These are phyloP conservation scores for Luperina testacea DNA, from an alignment of 2,888 invertebrate species.

Conservation along the genomic window DNA sequence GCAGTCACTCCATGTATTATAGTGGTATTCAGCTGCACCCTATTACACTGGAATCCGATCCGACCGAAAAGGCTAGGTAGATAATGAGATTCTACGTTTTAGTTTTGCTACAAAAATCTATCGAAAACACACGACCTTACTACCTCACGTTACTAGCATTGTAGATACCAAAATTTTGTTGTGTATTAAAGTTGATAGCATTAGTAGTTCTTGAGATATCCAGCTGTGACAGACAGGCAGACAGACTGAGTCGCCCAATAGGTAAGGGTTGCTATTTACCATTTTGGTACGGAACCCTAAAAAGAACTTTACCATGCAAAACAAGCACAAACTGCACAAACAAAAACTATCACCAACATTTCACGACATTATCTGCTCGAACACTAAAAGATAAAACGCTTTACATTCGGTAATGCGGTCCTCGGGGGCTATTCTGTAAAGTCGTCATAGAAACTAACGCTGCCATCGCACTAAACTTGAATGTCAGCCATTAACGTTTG, in stretches of 20 bases:
- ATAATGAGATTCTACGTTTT: not conserved
- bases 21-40: not conserved
- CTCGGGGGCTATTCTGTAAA: constrained; percentile 43
- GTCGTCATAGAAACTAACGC: constrained; percentile 58
- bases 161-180: not conserved
- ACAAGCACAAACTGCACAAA: constrained; percentile 2
- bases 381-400: constrained; percentile 57
- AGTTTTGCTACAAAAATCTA: not conserved
- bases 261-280: too few species aligned
- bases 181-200: too few species aligned
- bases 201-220: too few species aligned
- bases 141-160: not conserved
- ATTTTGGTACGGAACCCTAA: too few species aligned
- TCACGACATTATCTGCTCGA: constrained; percentile 17
- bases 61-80: too few species aligned
- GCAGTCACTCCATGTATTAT: not conserved
- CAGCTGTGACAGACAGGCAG: too few species aligned
- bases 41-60: not conserved
- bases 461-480: constrained; percentile 50
- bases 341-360: constrained; percentile 24
- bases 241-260: too few species aligned
- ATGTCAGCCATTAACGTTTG: constrained; percentile 57
- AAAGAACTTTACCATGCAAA: not conserved
- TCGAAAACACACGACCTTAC: not conserved
- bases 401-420: constrained; percentile 56